phyloP scores from a whole-genome alignment of 2,888 invertebrate species.

The Bombylius major region DNA sequence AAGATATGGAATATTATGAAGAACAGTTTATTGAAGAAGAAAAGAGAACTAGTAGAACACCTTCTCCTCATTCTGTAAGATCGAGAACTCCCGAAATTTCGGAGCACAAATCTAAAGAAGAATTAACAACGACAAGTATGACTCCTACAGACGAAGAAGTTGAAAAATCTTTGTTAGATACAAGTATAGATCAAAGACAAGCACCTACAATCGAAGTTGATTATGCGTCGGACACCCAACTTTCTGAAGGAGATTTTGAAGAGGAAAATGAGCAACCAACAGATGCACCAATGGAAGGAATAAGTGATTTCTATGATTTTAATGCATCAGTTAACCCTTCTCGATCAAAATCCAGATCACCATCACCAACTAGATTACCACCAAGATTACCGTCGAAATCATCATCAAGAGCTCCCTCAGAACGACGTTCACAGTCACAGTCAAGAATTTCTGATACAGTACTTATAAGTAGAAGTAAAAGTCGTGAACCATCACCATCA shows the following conservation, averaged over 20 bases:
- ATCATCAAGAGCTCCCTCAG: slow-evolving; percentile 2
- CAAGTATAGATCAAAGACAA: not conserved
- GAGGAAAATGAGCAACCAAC: not conserved
- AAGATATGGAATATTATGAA: slow-evolving; percentile 29
- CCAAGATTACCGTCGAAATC: not conserved
- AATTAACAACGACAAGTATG: too few species aligned
- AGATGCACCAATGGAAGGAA: slow-evolving; percentile 24
- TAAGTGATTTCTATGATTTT: slow-evolving; percentile 35
- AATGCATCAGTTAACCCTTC: slow-evolving; percentile 30
- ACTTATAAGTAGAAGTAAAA: not conserved
- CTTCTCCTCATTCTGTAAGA: not conserved
- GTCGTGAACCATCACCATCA: slow-evolving; percentile 21
- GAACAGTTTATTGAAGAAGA: slow-evolving; percentile 22
- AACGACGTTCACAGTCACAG: not conserved
- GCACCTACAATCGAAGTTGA: slow-evolving; percentile 19
- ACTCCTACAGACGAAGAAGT: too few species aligned
- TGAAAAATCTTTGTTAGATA: not conserved
- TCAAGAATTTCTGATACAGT: not conserved
- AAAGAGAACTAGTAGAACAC: not conserved
- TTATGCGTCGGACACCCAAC: slow-evolving; percentile 18
- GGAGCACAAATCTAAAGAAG: too few species aligned
- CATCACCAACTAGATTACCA: slow-evolving; percentile 11
- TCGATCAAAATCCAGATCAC: slow-evolving; percentile 22
- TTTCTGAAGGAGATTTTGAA: not conserved
- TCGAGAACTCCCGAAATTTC: not conserved